Evolutionary conservation across 2,888 invertebrate genomes (phyloP), one percentile per base, ranked within the genome.

Genomic region (Copidosoma aretas): DNA sequence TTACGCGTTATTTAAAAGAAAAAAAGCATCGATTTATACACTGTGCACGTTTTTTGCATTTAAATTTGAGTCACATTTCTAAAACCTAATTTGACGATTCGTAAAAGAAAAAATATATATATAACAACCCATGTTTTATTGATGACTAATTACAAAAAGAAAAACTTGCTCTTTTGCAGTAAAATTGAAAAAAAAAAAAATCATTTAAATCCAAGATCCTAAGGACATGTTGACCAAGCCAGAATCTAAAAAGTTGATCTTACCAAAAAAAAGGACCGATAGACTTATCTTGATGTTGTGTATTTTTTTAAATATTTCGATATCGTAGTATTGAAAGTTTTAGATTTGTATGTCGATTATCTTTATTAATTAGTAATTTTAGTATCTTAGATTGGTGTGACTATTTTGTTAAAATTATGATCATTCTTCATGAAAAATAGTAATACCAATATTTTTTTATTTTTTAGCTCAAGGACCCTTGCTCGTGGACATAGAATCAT

Each of bases 401-500:
- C 65, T 53, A n/a, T n/a, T 62, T 41, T 8, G 46, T 53, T 14
- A 21, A 52, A 15, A 43, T 59, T 17, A 49, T 68, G 51, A 10
- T 24, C 22, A 59, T 53, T 46, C n/a, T 60, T 53, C 21, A 53
- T 17, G 24, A 14, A 14, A 46, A 8, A 53, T 49, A 51, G n/a
- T 51, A 58, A 43, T 65, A 46, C 52, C n/a, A 56, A 61, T 62
- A 15, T 25, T 49, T 60, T 52, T 56, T 51, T 67, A 62, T 66
- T 64, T 24, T n/a, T 56, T 71, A 66, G 73, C 77, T 79, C 70
- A 74, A 83, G 83, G 83, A 77, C 80, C 83, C 77, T 81, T 83
- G 77, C 85, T 87, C 76, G 89, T 89, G 79, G 92, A 92, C 76
- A 89, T 90, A 78, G 89, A 89, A 78, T 89, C 89, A 68, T 93